Base-by-base conservation (phyloP, 2,113 vertebrate genomes). In the Anhinga rufa region DNA sequence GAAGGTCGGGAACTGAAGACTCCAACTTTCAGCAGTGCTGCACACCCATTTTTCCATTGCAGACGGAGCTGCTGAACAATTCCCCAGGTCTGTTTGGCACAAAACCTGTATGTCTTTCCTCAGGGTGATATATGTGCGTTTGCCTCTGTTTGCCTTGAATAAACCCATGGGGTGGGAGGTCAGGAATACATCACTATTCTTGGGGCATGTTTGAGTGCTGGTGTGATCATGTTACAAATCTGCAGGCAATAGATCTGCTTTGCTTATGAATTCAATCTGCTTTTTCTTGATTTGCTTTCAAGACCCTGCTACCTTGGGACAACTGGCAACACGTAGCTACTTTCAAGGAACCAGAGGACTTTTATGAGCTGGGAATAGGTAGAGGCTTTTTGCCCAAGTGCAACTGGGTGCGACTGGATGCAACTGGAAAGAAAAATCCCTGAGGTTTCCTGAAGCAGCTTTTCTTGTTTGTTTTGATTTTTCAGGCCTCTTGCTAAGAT, bases 401-500 rank as follows among this genome's bases (percentile, higher is more conserved):
- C n/a, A n/a, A n/a, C n/a, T n/a, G n/a, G n/a, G n/a, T n/a, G n/a
- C n/a, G n/a, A n/a, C n/a, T n/a, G n/a, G n/a, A 28, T 62, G 19
- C 58, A 86, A 81, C 31, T 0, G 0, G n/a, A 62, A 24, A 62
- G 40, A 40, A 61, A 70, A 86, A 55, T 0, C 1, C 36, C 42
- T 17, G 70, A 88, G 29, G 28, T 76, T 64, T 82, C 58, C 87
- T 80, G 40, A 71, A 72, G 31, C 71, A 91, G 79, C 10, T 90
- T 81, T 78, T 66, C 38, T 71, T 81, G 40, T 65, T 88, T 85
- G 34, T 49, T 96, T 88, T 74, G n/a, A 48, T 48, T 94, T 87
- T 82, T 44, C 83, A 79, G 52, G 34, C 52, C 80, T 18, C 22
- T 95, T 29, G 14, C 46, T 80, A 34, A 61, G 34, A 34, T 36